A percentile compares a stretch with the other conserved stretches of the same genome.
phyloP scores from a whole-genome alignment of 2,888 invertebrate genomes.

The Anticlea derivata region DNA sequence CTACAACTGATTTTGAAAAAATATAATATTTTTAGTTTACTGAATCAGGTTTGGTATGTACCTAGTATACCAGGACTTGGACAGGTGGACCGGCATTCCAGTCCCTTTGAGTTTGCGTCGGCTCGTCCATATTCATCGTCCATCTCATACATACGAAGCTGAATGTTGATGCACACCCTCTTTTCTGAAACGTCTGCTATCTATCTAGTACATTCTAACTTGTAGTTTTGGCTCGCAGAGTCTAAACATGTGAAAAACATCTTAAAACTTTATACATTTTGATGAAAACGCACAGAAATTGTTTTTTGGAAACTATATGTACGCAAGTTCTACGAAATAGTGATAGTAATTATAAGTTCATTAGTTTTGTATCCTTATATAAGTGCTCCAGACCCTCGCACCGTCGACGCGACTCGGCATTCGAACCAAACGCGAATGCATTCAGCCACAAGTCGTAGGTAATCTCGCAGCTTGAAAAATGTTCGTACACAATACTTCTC shows the following conservation, averaged over 20 bases:
- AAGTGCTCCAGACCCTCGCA: too few relatives aligned
- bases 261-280: too few relatives aligned
- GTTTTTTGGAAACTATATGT: not conserved
- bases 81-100: too few relatives aligned
- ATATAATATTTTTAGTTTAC: too few relatives aligned
- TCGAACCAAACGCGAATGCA: not conserved
- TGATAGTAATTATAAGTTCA: too few relatives aligned
- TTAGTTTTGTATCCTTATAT: too few relatives aligned
- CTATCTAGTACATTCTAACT: not conserved
- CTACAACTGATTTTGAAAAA: too few relatives aligned
- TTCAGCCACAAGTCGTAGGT: constrained; percentile 8
- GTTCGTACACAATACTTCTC: constrained; percentile 1
- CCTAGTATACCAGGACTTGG: too few relatives aligned
- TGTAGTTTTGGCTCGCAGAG: not conserved
- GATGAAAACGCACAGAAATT: too few relatives aligned
- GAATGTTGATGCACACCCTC: not conserved
- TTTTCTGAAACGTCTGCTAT: not conserved
- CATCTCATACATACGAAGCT: constrained; percentile 10
- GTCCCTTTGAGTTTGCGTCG: not conserved
- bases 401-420: too few relatives aligned
- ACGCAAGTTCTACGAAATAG: not conserved
- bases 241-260: too few relatives aligned
- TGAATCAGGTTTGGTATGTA: too few relatives aligned
- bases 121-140: constrained; percentile 12
- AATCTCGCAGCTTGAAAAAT: constrained; percentile 17